Base-by-base conservation (phyloP, 2,113 vertebrate genomes). In the Lophura nycthemera region DNA sequence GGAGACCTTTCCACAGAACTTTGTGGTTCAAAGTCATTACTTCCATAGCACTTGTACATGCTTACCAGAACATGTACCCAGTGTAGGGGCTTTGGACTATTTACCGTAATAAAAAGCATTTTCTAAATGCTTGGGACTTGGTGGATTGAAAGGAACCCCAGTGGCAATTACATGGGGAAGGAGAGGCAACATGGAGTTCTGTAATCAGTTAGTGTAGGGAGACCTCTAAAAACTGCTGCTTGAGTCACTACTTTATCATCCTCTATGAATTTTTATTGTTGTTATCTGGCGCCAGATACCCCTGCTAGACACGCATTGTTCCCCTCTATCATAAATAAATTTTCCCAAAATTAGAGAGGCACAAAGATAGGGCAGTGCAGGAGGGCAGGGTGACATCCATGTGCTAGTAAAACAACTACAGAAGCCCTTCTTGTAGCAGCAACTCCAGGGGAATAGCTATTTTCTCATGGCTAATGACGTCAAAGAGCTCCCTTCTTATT, bases 381-480 rank as follows among this genome's bases (percentile, higher is more conserved):
- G 78, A 97, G 97, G 97, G 92, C 97, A 97, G 70, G 66, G 52
- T 96, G 96, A 97, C 97, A 96, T 92, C 74, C 73, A 70, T 45
- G 47, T 81, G 30, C 89, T 81, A 90, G 76, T 59, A 74, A 93
- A 96, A 96, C 93, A 95, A 87, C 80, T 67, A 75, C 61, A 88
- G 73, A 72, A 93, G 47, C 66, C 70, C 43, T 90, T 48, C 76
- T 86, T 65, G 52, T 29, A 47, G 69, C 73, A 90, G 83, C 17
- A 74, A 24, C 3, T 77, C 22, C 38, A 66, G 79, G 69, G 32
- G 1, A 91, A 89, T 52, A 63, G 77, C 83, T 65, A 54, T 85
- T 86, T 95, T 93, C 87, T 93, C 80, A 42, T 57, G 60, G 83
- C 87, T 85, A 66, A 61, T 96, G 95, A 92, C 63, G 84, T 94